phyloP scores from a whole-genome alignment of 2,888 invertebrate genomes.

The Lumbricus terrestris region DNA sequence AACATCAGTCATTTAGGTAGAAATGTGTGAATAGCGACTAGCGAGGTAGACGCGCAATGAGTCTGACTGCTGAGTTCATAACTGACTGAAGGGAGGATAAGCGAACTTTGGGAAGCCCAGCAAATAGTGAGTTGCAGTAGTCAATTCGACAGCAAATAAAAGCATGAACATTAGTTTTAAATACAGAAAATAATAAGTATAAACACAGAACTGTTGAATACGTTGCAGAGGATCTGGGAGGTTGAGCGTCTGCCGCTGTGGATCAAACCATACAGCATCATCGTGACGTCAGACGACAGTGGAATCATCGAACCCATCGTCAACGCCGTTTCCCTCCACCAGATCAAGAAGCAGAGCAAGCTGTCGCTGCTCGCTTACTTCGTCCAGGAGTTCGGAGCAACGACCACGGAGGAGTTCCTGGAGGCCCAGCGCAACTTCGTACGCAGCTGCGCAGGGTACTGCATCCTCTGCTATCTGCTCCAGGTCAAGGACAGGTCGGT shows the following conservation, averaged over 20 bases:
- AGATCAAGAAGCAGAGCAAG: conserved; percentile 75
- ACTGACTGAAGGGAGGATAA: too few relatives aligned
- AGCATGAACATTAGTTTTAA: too few relatives aligned
- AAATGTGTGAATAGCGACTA: too few relatives aligned
- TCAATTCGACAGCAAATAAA: too few relatives aligned
- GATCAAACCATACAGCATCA: conserved; percentile 81
- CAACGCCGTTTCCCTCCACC: conserved; percentile 92
- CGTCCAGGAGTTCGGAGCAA: conserved; percentile 84
- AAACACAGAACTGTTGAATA: too few relatives aligned
- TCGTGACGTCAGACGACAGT: conserved; percentile 89
- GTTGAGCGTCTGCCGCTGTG: conserved; percentile 82
- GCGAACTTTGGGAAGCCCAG: too few relatives aligned
- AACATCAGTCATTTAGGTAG: too few relatives aligned
- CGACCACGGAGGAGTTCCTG: conserved; percentile 81
- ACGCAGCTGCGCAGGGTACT: conserved; percentile 96
- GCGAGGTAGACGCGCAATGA: too few relatives aligned
- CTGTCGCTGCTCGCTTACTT: conserved; percentile 87
- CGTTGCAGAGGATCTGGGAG: conserved; percentile 76
- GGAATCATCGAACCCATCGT: conserved; percentile 95
- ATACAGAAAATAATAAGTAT: too few relatives aligned
- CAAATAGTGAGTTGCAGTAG: too few relatives aligned
- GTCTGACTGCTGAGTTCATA: too few relatives aligned
- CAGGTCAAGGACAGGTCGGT: conserved; percentile 94
- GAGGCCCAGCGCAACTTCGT: conserved; percentile 95
- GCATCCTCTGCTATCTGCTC: conserved; percentile 91